Conservation (phyloP, 2,888 invertebrate genomes). For the Hyposoter didymator region DNA sequence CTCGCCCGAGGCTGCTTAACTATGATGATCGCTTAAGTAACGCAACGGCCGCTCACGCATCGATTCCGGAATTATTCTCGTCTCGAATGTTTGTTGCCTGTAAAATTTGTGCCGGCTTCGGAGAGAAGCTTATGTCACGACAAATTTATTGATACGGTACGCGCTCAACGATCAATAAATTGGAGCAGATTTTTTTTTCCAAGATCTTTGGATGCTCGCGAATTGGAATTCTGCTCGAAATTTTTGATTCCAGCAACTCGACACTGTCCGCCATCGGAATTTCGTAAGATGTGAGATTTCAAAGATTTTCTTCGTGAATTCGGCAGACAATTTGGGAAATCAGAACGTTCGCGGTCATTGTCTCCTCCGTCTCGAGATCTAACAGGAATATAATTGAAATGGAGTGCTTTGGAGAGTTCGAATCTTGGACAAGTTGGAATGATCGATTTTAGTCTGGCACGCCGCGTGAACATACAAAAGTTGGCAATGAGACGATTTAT, state of each 20-base stretch:
- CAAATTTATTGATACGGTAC: no score
- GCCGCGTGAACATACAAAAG: background rate
- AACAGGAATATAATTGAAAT: background rate
- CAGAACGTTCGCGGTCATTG: background rate
- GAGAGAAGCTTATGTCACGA: background rate
- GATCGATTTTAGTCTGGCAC: background rate
- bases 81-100: background rate
- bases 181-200: background rate
- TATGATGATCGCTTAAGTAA: no score
- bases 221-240: background rate
- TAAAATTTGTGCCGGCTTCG: background rate
- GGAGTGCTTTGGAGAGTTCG: background rate
- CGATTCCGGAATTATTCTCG: background rate
- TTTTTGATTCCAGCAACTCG: background rate
- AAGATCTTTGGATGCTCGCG: background rate
- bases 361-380: background rate
- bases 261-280: background rate
- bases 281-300: background rate
- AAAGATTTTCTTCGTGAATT: background rate
- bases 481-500: constrained; percentile 37
- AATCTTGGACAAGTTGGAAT: background rate
- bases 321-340: background rate
- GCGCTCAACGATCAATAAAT: background rate
- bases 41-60: no score
- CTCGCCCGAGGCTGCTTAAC: no score